Evolutionary conservation across 2,797 vertebrate genomes (phyloP).

Genomic region (Typhlichthys eigenmanni): DNA sequence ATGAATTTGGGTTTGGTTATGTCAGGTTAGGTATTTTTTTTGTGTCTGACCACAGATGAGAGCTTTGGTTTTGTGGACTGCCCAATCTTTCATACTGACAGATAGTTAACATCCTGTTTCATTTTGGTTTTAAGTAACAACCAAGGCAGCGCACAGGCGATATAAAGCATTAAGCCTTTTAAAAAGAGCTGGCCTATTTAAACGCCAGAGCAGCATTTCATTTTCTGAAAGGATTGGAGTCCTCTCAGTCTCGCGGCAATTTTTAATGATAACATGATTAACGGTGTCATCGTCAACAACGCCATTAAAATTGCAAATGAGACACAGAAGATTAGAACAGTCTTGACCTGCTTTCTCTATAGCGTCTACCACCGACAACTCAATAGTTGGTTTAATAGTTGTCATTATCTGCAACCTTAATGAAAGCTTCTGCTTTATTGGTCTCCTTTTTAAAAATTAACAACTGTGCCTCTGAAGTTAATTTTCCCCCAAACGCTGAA

Average conservation of each 20-base stretch:
- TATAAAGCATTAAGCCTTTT: slow-evolving; percentile 5
- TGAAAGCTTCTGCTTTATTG: slow-evolving; percentile 32
- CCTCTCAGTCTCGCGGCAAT: slow-evolving; percentile 24
- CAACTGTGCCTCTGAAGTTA: slow-evolving; percentile 27
- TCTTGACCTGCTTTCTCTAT: slow-evolving; percentile 60
- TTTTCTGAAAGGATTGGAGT: neutral
- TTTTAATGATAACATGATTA: slow-evolving; percentile 58
- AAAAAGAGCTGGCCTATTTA: slow-evolving; percentile 1
- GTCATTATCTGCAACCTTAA: slow-evolving; percentile 27
- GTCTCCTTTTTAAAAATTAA: slow-evolving; percentile 21
- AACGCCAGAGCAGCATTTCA: neutral
- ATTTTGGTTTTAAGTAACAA: neutral
- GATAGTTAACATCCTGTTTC: slow-evolving; percentile 29
- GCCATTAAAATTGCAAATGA: slow-evolving; percentile 66
- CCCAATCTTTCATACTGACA: slow-evolving; percentile 7
- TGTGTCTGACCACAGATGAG: too few relatives aligned
- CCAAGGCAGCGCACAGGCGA: neutral
- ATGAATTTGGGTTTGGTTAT: too few relatives aligned
- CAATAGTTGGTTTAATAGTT: slow-evolving; percentile 18
- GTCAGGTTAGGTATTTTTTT: too few relatives aligned
- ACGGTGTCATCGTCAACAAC: slow-evolving; percentile 50
- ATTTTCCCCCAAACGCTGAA: slow-evolving; percentile 34
- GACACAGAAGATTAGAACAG: slow-evolving; percentile 56
- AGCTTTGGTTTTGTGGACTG: neutral
- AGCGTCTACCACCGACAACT: slow-evolving; percentile 42